Base-by-base conservation (phyloP, 92 coral and sea anemone genomes). In the Diadumene lineata region DNA sequence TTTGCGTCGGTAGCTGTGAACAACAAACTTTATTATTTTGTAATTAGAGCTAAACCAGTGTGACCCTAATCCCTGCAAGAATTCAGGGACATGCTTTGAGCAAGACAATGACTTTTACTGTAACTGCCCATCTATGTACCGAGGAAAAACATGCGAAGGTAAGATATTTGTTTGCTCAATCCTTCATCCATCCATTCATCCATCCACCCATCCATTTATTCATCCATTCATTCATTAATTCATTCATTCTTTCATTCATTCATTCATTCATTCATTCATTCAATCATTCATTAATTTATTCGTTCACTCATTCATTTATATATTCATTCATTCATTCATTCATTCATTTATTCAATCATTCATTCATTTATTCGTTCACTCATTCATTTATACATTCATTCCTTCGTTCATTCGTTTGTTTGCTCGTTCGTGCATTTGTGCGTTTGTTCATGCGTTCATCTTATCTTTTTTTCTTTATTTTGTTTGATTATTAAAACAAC, bases 121-220 rank as follows among this genome's bases (percentile, higher is more conserved):
- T 64, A 86, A 74, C 55, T 90, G 96, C 53, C 86, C 86, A 31
- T 34, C 46, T 16, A 90, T 90, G 53, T 83, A 85, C 34, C 85
- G 82, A 60, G 99, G 99, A 17, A 92, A 89, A 69, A 87, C 89
- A 0, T 96, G 99, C 31, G 96, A 96, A 76, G 84, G 99, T 96
- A 76, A n/a, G n/a, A n/a, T 82, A 80, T 58, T 3, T 13, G 48
- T 19, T 22, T 67, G 0, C 13, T 69, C 48, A 4, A 38, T n/a
- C 13, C 6, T 13, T 38, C 48, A 13, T 38, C 13, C 48, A 38
- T 38, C 6, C 48, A 38, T 38, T 38, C 48, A 38, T 38, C 13
- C 13, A 38, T 38, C 13, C 6, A 4, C 6, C 13, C 48, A 38
- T 13, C 48, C 48, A 38, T 38, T 38, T 38, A 38, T 38, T 38